Conservation (phyloP, 2,888 invertebrate species). For the Diplolepis rosae region DNA sequence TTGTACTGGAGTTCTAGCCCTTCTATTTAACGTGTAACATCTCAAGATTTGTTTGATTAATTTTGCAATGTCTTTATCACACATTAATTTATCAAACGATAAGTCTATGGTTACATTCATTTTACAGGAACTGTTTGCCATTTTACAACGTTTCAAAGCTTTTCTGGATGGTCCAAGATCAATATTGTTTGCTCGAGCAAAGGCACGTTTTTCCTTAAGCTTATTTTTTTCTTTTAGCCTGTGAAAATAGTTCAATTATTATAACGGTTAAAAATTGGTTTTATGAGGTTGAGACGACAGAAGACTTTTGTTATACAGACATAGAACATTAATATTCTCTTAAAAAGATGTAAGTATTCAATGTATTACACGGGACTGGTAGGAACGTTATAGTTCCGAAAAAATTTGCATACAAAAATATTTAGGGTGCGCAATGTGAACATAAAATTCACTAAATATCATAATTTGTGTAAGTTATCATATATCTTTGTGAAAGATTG, state of each 20-base stretch:
- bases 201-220: conserved; percentile 81
- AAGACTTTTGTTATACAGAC: too few species aligned
- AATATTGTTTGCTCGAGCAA: conserved; percentile 83
- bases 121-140: conserved; percentile 81
- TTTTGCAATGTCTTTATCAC: conserved; percentile 89
- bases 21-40: conserved; percentile 92
- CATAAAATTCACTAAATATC: too few species aligned
- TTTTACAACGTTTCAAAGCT: conserved; percentile 83
- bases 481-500: too few species aligned
- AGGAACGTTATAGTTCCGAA: too few species aligned
- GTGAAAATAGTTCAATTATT: conserved; percentile 32
- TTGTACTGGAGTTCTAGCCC: conserved; percentile 86
- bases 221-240: conserved; percentile 81
- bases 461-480: too few species aligned
- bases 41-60: conserved; percentile 92
- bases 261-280: too few species aligned
- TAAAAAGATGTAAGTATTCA: too few species aligned
- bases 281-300: too few species aligned
- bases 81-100: conserved; percentile 94
- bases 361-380: too few species aligned
- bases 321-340: too few species aligned
- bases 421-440: too few species aligned
- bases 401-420: too few species aligned
- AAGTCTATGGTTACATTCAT: conserved; percentile 89
- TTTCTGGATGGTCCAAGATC: conserved; percentile 87